phyloP scores from a whole-genome alignment of 2,113 vertebrate genomes.

The Neomonachus schauinslandi region DNA sequence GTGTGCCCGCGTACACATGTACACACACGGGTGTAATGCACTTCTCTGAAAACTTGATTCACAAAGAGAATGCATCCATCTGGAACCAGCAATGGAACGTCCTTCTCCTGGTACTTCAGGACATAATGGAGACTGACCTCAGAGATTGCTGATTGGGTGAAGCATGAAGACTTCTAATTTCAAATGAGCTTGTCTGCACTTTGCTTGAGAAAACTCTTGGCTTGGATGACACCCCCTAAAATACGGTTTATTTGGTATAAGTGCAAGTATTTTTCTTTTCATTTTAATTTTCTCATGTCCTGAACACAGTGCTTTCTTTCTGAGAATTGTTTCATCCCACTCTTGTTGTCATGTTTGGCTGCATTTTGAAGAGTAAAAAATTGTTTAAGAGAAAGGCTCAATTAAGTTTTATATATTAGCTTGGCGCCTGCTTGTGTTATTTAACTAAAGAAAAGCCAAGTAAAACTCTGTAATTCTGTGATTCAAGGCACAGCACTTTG shows the following conservation, averaged over 20 bases:
- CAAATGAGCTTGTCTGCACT: slow-evolving; percentile 8
- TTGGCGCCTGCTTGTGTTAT: slow-evolving; percentile 34
- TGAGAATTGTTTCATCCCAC: not conserved
- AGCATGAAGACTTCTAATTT: slow-evolving; percentile 23
- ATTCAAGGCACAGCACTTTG: not conserved
- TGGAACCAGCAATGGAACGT: not conserved
- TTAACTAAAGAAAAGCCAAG: slow-evolving; percentile 26
- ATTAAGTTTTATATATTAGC: slow-evolving; percentile 48
- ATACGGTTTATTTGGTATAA: slow-evolving; percentile 49
- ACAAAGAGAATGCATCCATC: not conserved
- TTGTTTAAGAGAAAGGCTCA: slow-evolving; percentile 29
- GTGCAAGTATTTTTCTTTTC: slow-evolving; percentile 53
- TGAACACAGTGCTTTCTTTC: slow-evolving; percentile 73
- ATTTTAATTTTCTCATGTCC: slow-evolving; percentile 68
- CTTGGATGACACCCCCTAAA: not conserved
- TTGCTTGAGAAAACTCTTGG: slow-evolving; percentile 47
- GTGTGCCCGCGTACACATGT: not conserved
- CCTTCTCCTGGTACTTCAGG: not conserved
- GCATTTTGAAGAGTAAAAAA: slow-evolving; percentile 62
- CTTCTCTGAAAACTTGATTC: not conserved
- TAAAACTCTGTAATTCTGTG: not conserved
- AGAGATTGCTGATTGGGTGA: not conserved
- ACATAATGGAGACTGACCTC: not conserved
- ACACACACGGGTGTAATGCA: not conserved
- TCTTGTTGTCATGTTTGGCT: slow-evolving; percentile 9